Percentiles rank a stretch among this genome's conserved stretches.
phyloP scores from a whole-genome alignment of 2,797 vertebrate genomes.

The Delichon dasypus region DNA sequence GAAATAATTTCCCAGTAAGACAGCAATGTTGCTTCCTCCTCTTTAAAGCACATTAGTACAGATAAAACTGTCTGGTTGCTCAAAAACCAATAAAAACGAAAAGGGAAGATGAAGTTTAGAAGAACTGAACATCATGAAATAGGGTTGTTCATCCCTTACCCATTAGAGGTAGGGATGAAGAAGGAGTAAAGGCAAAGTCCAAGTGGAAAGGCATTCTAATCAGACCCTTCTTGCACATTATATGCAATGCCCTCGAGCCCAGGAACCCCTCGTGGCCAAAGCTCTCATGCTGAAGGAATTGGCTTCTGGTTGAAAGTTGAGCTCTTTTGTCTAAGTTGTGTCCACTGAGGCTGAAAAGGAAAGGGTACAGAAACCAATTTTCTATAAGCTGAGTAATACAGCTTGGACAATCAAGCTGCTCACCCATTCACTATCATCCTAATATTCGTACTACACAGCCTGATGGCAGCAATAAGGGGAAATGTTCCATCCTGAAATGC shows the following conservation, averaged over 20 bases:
- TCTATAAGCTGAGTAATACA: not conserved
- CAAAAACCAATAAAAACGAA: not conserved
- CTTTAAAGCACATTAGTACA: not conserved
- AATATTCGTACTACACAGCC: not conserved
- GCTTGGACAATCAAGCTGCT: not conserved
- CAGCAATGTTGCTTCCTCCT: not conserved
- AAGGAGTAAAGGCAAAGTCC: not conserved
- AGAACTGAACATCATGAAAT: not conserved
- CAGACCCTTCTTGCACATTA: not conserved
- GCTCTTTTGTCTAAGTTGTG: not conserved
- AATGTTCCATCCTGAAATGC: not conserved
- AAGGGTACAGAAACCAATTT: not conserved
- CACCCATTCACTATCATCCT: not conserved
- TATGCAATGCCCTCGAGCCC: not conserved
- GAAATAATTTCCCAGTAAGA: not conserved
- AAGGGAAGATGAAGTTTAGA: not conserved
- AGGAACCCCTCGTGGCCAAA: rapidly evolving
- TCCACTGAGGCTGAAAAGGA: not conserved
- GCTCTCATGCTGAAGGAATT: not conserved
- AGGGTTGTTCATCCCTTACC: not conserved
- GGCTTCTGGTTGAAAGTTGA: not conserved
- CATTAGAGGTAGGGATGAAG: not conserved
- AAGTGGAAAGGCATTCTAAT: not conserved
- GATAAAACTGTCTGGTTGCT: not conserved
- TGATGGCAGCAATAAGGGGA: not conserved